Conservation (phyloP, 2,113 vertebrate species). For the Ceratotherium simum region DNA sequence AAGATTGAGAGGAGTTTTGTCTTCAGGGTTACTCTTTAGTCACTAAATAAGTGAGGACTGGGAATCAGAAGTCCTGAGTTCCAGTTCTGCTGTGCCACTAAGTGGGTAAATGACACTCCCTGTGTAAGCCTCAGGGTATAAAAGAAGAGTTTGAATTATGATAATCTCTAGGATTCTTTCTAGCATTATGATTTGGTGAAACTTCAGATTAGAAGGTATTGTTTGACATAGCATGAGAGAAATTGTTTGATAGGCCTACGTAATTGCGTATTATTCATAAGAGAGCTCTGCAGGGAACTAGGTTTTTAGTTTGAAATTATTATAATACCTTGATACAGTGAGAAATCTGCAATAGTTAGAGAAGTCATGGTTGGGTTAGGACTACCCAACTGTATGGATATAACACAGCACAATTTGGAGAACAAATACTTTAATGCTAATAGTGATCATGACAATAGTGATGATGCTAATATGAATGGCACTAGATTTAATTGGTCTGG, state of each 20-base stretch:
- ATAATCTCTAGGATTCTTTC: background rate
- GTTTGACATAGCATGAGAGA: background rate
- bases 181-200: background rate
- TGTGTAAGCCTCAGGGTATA: background rate
- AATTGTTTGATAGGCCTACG: background rate
- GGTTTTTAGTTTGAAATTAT: slow-evolving; percentile 43
- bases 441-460: background rate
- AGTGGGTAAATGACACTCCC: background rate
- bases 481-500: background rate
- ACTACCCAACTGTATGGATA: background rate
- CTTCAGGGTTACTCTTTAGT: background rate
- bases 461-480: background rate
- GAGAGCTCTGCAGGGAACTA: background rate
- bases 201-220: background rate
- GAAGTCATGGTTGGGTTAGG: background rate
- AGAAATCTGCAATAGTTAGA: background rate
- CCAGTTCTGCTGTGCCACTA: background rate
- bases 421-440: background rate
- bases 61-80: background rate
- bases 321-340: background rate
- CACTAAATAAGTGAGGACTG: background rate
- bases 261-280: slow-evolving; percentile 33
- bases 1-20: background rate
- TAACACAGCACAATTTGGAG: background rate
- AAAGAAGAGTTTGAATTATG: background rate